Base-by-base conservation (phyloP, 2,888 invertebrate species). In the Pharmacophagus antenor region DNA sequence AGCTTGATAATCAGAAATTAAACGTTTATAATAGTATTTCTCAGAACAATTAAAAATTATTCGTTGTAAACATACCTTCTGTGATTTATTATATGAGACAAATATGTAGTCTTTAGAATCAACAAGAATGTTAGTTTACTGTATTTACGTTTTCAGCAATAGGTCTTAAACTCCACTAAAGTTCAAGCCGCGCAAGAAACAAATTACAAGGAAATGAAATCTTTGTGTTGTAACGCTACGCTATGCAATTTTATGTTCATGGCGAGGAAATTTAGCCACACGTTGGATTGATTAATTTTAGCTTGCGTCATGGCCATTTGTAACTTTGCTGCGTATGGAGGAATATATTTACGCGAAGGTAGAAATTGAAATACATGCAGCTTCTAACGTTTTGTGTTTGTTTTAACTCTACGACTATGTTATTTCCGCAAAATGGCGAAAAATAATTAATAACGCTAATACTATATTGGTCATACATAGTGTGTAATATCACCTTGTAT, bases 151-250 rank as follows among this genome's bases (percentile, higher is more conserved):
- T 81, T 80, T 79, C 80, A 76, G 80, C 78, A 80, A 80, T 82
- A 81, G 80, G 77, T 84, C 83, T 83, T 77, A 82, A 85, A 79
- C 71, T 42, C 27, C 31, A 77, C 74, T 77, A 78, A 82, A 84
- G 79, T 84, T 86, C 74, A 77, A 75, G 75, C 73, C 74, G 70
- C 69, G 79, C 78, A 81, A 83, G 79, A 80, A 77, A 85, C 79
- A 86, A 85, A 87, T 87, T 84, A 84, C 74, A 67, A 73, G 79
- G 79, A 84, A 85, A 83, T 80, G 72, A 79, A 82, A 83, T 80
- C 74, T 79, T 73, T 69, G 67, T 65, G 54, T 65, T 52, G 69
- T 70, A 74, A 72, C 71, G 65, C 56, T 56, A 18, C 56, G 51
- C 60, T 51, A 37, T 56, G 62, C 64, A 66, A 61, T 64, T 56